These are phyloP conservation scores for Staurois parvus DNA, from an alignment of 2,797 vertebrate species.

Conservation along the genomic window DNA sequence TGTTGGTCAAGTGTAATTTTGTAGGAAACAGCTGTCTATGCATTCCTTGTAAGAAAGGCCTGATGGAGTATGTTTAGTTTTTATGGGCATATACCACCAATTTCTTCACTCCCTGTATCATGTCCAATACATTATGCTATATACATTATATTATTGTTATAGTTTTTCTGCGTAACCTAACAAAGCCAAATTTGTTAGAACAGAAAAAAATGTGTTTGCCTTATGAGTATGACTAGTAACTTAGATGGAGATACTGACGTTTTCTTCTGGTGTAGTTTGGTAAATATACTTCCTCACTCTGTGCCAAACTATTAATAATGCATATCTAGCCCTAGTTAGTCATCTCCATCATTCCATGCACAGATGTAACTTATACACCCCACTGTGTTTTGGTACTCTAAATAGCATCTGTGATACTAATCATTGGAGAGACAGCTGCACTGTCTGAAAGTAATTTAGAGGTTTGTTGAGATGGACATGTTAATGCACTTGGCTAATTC, in stretches of 20 bases:
- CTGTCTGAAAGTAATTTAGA: constrained; percentile 1
- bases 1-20: too few relatives aligned
- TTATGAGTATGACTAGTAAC: not conserved
- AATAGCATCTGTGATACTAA: not conserved
- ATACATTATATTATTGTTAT: too few relatives aligned
- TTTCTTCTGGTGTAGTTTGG: not conserved
- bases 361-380: constrained; percentile 7
- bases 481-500: not conserved
- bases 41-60: too few relatives aligned
- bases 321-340: constrained; percentile 15
- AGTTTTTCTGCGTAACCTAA: not conserved
- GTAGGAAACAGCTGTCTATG: too few relatives aligned
- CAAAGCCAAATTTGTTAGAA: too few relatives aligned
- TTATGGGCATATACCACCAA: too few relatives aligned
- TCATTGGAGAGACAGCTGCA: constrained; percentile 6
- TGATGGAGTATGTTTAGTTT: too few relatives aligned
- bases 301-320: constrained; percentile 15
- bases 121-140: too few relatives aligned
- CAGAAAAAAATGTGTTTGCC: not conserved
- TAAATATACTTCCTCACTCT: not conserved
- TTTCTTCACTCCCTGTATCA: too few relatives aligned
- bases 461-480: not conserved
- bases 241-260: not conserved
- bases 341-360: constrained; percentile 4
- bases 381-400: not conserved